These are phyloP conservation scores for Halocynthia roretzi DNA, from an alignment of 23 tunicate species.

Conservation along the genomic window DNA sequence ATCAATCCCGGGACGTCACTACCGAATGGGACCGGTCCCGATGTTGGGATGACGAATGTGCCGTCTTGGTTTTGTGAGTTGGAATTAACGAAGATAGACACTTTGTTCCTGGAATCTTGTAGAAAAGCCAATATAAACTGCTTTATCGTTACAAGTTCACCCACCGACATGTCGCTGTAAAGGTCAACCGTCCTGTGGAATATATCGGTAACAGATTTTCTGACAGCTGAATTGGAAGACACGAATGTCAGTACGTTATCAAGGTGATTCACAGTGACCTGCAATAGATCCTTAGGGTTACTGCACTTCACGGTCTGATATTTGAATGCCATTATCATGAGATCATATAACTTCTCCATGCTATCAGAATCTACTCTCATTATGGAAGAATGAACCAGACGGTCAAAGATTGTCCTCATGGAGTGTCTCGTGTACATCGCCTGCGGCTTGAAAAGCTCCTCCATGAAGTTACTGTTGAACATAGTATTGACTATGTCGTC, in stretches of 20 bases:
- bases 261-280: slow-evolving; percentile 62
- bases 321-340: slow-evolving; percentile 91
- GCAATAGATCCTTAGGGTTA: slow-evolving; percentile 36
- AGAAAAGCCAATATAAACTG: slow-evolving; percentile 59
- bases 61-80: slow-evolving; percentile 70
- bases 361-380: slow-evolving; percentile 76
- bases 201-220: slow-evolving; percentile 12
- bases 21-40: slow-evolving; percentile 46
- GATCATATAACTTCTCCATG: slow-evolving; percentile 80
- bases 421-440: slow-evolving; percentile 44
- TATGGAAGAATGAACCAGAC: slow-evolving; percentile 69
- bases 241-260: slow-evolving; percentile 55
- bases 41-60: slow-evolving; percentile 34
- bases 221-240: slow-evolving; percentile 6
- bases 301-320: slow-evolving; percentile 42
- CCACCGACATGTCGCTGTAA: slow-evolving; percentile 26
- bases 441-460: slow-evolving; percentile 53
- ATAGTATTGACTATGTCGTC: slow-evolving; percentile 54
- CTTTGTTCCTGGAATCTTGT: slow-evolving; percentile 65
- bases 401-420: slow-evolving; percentile 35
- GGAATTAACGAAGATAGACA: slow-evolving; percentile 48
- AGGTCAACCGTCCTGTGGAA: slow-evolving; percentile 29
- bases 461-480: slow-evolving; percentile 42
- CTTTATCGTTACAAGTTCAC: slow-evolving; percentile 41
- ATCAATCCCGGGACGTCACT: slow-evolving; percentile 71